Evolutionary conservation across 2,113 vertebrate species (phyloP).

Genomic region (Delphinus delphis): DNA sequence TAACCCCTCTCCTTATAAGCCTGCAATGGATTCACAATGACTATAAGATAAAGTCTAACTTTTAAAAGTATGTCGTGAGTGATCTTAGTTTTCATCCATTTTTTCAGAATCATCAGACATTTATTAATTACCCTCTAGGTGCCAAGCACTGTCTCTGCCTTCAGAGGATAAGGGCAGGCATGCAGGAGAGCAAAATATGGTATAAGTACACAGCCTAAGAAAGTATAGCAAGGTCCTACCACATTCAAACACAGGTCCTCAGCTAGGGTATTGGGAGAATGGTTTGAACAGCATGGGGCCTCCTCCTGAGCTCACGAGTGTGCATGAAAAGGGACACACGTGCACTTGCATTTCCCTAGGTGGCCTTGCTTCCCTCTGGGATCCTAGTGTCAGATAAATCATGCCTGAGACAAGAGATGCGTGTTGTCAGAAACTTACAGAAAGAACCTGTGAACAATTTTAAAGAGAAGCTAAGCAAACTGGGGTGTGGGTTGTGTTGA

Average conservation of each 20-base stretch:
- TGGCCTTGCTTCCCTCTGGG: neutral
- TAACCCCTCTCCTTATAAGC: neutral
- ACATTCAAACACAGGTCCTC: neutral
- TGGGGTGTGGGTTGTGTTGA: neutral
- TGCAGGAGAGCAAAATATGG: neutral
- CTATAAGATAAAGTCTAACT: neutral
- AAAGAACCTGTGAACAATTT: neutral
- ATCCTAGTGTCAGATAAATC: neutral
- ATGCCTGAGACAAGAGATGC: neutral
- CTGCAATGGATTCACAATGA: neutral
- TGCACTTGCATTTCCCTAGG: neutral
- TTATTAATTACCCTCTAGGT: neutral
- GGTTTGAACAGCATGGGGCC: neutral
- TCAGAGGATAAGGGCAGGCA: neutral
- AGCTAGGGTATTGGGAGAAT: neutral
- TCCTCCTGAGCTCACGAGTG: fast-evolving
- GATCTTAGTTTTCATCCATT: neutral
- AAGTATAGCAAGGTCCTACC: neutral
- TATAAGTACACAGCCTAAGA: neutral
- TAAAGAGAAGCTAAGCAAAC: neutral
- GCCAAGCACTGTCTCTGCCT: neutral
- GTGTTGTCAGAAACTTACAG: neutral
- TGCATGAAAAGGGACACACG: neutral
- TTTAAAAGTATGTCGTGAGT: neutral
- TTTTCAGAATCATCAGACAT: neutral